Evolutionary conservation across 2,797 vertebrate genomes (phyloP).

Genomic region (Danionella dracula): DNA sequence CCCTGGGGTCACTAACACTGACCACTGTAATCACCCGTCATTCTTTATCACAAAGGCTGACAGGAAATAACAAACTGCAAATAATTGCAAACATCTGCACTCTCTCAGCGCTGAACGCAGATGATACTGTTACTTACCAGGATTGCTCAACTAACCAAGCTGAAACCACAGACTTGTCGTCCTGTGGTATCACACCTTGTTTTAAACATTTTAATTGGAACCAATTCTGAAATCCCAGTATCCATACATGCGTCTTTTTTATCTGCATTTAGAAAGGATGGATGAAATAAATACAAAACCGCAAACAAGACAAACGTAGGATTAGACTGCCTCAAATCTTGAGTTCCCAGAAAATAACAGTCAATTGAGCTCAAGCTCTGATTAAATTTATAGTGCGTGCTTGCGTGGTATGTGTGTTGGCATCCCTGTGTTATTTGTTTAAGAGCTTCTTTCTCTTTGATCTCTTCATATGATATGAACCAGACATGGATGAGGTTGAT

Average conservation of each 20-base stretch:
- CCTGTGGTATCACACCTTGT: neutral
- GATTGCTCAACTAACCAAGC: neutral
- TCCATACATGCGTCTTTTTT: slow-evolving; percentile 14
- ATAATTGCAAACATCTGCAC: slow-evolving; percentile 25
- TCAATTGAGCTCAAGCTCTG: slow-evolving; percentile 26
- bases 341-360: slow-evolving; percentile 22
- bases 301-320: slow-evolving; percentile 26
- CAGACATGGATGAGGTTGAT: neutral
- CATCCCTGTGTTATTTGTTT: slow-evolving; percentile 1
- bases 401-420: slow-evolving; percentile 22
- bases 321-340: slow-evolving; percentile 33
- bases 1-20: slow-evolving; percentile 6
- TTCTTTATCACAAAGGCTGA: slow-evolving; percentile 19
- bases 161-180: neutral
- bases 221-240: neutral
- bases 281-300: slow-evolving; percentile 4
- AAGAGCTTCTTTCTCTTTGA: slow-evolving; percentile 6
- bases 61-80: slow-evolving; percentile 17
- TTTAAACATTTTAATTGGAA: neutral
- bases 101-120: neutral
- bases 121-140: neutral
- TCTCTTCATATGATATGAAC: slow-evolving; percentile 15
- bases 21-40: slow-evolving; percentile 25
- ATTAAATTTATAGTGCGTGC: slow-evolving; percentile 14
- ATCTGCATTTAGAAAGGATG: slow-evolving; percentile 25